phyloP scores from a whole-genome alignment of 2,797 vertebrate genomes.

The Lycodopsis pacificus region DNA sequence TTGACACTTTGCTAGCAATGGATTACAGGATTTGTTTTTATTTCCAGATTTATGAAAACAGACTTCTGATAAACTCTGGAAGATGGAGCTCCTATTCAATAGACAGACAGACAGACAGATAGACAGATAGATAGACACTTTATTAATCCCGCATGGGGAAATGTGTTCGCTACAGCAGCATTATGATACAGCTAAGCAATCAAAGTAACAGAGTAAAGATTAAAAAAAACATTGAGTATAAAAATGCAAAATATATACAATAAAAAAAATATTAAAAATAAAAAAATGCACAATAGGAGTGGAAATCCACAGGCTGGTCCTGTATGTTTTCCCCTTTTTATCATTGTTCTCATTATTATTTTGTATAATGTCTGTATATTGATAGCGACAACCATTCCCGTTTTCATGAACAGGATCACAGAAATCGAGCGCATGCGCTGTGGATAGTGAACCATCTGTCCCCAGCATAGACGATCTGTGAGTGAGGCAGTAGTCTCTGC shows the following conservation, averaged over 20 bases:
- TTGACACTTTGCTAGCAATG: neutral
- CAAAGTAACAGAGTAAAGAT: too few relatives aligned
- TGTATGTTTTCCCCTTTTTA: neutral
- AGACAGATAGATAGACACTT: too few relatives aligned
- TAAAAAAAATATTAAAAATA: too few relatives aligned
- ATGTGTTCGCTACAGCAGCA: too few relatives aligned
- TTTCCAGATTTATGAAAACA: neutral
- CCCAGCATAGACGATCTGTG: conserved; percentile 63
- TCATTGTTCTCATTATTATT: neutral
- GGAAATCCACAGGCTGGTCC: too few relatives aligned
- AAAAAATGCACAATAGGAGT: too few relatives aligned
- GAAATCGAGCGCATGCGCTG: neutral
- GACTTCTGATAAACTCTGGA: neutral
- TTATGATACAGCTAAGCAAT: too few relatives aligned
- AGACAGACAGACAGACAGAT: too few relatives aligned
- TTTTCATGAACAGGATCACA: neutral
- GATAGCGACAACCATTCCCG: neutral
- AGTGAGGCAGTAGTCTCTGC: conserved; percentile 32
- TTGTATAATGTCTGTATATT: neutral
- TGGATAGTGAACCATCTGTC: neutral
- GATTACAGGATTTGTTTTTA: neutral
- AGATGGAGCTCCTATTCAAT: too few relatives aligned
- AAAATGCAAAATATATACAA: too few relatives aligned
- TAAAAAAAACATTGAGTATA: too few relatives aligned
- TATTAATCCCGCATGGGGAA: too few relatives aligned